Evolutionary conservation across 2,888 invertebrate species (phyloP).

Genomic region (Papilio demoleus): DNA sequence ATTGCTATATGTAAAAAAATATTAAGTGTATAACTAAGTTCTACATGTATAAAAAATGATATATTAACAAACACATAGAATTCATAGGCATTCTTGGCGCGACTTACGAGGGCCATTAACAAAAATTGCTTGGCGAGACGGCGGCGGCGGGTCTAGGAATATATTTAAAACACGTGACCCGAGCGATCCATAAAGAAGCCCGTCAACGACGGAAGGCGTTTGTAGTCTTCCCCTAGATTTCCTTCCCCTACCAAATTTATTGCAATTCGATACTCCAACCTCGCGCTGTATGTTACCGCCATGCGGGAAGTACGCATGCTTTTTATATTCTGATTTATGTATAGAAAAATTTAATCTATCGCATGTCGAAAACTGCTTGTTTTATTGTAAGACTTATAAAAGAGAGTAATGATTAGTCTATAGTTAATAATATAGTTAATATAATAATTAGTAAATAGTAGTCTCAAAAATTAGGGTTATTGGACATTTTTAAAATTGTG

Average conservation of each 20-base stretch:
- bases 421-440: too few species aligned
- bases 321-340: background rate
- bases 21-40: background rate
- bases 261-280: slow-evolving; percentile 69
- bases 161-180: slow-evolving; percentile 24
- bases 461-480: too few species aligned
- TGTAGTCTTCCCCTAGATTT: slow-evolving; percentile 50
- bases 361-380: background rate
- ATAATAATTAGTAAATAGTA: too few species aligned
- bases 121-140: slow-evolving; percentile 1
- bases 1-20: background rate
- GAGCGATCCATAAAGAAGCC: slow-evolving; percentile 56
- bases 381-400: background rate
- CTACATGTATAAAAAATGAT: slow-evolving; percentile 10
- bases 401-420: too few species aligned
- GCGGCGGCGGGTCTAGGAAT: slow-evolving; percentile 30
- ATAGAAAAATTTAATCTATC: background rate
- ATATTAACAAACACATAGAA: slow-evolving; percentile 8
- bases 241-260: slow-evolving; percentile 66
- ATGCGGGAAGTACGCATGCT: slow-evolving; percentile 27
- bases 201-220: slow-evolving; percentile 65
- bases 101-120: slow-evolving; percentile 18
- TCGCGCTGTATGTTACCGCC: slow-evolving; percentile 15
- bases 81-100: slow-evolving; percentile 4
- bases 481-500: too few species aligned